These are phyloP conservation scores for Graptemys geographica DNA, from an alignment of 2,797 vertebrate species.

Conservation along the genomic window DNA sequence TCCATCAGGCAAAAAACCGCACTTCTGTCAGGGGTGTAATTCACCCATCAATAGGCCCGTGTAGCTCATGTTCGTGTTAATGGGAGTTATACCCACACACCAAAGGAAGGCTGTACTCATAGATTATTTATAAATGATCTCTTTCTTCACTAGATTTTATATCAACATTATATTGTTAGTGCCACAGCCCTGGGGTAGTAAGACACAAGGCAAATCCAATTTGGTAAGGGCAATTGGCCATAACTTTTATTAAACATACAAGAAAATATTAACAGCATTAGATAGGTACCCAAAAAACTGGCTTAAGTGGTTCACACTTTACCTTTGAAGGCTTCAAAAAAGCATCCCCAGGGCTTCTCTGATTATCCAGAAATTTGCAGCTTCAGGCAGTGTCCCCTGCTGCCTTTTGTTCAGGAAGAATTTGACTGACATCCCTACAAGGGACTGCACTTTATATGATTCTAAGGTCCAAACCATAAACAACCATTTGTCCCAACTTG, in stretches of 20 bases:
- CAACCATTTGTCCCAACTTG: neutral
- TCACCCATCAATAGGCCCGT: conserved; percentile 64
- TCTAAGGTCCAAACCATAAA: neutral
- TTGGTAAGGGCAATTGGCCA: neutral
- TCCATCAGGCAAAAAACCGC: conserved; percentile 57
- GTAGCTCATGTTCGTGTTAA: conserved; percentile 61
- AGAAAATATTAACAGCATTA: neutral
- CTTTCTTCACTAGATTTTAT: conserved; percentile 67
- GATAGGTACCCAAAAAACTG: neutral
- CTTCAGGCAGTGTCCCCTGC: neutral
- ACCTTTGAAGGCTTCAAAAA: neutral
- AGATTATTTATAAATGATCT: conserved; percentile 42
- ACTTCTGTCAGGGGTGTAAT: conserved; percentile 67
- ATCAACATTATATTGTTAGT: neutral
- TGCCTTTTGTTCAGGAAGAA: neutral
- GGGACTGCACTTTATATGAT: neutral
- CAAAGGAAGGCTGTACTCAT: conserved; percentile 39
- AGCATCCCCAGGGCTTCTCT: neutral
- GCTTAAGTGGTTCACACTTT: neutral
- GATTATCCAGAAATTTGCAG: neutral
- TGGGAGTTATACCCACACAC: conserved; percentile 58
- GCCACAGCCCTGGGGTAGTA: neutral
- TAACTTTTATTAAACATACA: neutral
- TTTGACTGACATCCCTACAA: neutral
- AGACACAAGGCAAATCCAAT: neutral